Conservation (phyloP, 1,140 invertebrate genomes). For the Bombus picipes region DNA sequence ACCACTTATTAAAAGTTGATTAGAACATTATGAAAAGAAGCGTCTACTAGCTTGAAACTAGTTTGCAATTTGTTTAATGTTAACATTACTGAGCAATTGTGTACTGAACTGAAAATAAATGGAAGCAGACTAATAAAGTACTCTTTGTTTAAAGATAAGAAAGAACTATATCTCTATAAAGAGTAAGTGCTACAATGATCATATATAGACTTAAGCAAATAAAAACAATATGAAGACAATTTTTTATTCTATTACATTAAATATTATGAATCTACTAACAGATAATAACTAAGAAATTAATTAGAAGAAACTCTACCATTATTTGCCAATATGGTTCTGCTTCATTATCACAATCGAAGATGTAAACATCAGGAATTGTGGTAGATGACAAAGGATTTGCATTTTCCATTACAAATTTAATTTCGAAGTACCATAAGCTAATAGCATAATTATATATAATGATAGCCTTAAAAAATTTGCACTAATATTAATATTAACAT, state of each 20-base stretch:
- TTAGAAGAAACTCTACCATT: constrained; percentile 67
- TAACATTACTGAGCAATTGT: background rate
- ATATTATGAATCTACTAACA: constrained; percentile 7
- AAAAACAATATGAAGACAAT: background rate
- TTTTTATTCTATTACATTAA: background rate
- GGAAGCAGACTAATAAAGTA: background rate
- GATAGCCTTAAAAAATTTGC: background rate
- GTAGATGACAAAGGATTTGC: constrained; percentile 49
- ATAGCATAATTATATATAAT: background rate
- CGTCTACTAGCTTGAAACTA: background rate
- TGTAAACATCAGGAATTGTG: constrained; percentile 78
- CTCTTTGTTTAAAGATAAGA: constrained; percentile 31
- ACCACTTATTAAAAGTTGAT: background rate
- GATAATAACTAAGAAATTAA: constrained; percentile 3
- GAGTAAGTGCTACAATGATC: background rate
- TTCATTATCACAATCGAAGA: constrained; percentile 81
- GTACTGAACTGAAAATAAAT: background rate
- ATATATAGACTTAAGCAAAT: background rate
- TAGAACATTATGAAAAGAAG: background rate
- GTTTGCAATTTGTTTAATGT: background rate
- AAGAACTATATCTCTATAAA: background rate
- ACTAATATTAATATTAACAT: background rate
- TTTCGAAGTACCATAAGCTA: background rate
- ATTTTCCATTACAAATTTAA: constrained; percentile 54
- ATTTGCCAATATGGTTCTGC: constrained; percentile 78